Percentiles rank a stretch among this genome's conserved stretches.
These are phyloP conservation scores for Musca vetustissima DNA, from an alignment of 1,140 invertebrate genomes.

Conservation along the genomic window DNA sequence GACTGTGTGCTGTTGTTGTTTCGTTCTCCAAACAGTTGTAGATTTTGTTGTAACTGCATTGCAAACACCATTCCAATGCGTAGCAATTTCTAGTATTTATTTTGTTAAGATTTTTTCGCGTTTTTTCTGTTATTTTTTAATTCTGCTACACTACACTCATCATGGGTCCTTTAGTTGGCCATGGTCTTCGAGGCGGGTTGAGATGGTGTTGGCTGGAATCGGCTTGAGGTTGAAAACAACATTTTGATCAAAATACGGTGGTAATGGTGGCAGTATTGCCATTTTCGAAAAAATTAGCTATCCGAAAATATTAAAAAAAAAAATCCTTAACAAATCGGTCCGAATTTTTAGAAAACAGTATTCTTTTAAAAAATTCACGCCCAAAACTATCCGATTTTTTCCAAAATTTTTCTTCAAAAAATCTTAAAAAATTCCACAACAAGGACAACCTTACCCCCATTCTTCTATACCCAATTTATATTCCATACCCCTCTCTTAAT, in stretches of 20 bases:
- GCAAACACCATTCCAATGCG: constrained; percentile 33
- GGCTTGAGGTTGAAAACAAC: neutral
- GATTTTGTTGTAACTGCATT: constrained; percentile 27
- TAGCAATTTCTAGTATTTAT: constrained; percentile 27
- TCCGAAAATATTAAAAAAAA: neutral
- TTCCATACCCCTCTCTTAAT: too few species aligned
- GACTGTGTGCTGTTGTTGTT: neutral
- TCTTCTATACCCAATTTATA: too few species aligned
- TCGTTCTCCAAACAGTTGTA: constrained; percentile 23
- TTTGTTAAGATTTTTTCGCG: constrained; percentile 16
- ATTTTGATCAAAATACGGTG: constrained; percentile 16
- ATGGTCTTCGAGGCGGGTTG: too few species aligned
- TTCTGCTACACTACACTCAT: neutral
- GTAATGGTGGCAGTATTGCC: too few species aligned
- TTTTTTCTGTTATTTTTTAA: constrained; percentile 6
- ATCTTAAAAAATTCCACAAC: too few species aligned
- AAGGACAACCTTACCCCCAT: too few species aligned
- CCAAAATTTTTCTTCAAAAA: too few species aligned
- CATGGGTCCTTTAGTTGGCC: neutral
- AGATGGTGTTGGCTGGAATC: too few species aligned
- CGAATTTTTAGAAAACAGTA: too few species aligned
- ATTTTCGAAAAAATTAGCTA: neutral
- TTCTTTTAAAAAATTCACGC: too few species aligned
- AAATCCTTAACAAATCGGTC: neutral
- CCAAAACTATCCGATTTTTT: too few species aligned